These are phyloP conservation scores for Limulus polyphemus DNA, from an alignment of 2,888 invertebrate genomes.

Conservation along the genomic window DNA sequence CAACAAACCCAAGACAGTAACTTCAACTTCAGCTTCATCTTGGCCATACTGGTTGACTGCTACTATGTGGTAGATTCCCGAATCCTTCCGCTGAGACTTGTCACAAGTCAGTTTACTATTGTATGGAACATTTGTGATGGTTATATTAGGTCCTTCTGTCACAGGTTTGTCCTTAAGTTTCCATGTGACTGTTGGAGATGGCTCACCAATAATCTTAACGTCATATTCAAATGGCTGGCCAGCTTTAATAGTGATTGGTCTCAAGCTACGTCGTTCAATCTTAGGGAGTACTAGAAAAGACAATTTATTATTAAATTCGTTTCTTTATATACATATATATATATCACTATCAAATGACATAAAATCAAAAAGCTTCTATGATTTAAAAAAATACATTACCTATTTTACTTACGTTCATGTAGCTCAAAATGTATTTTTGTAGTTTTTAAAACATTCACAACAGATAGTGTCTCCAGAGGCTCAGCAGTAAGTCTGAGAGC, in stretches of 20 bases:
- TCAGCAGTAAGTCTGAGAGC: too few species aligned
- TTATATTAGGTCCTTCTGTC: slow-evolving; percentile 15
- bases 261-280: slow-evolving; percentile 50
- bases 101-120: slow-evolving; percentile 75
- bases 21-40: slow-evolving; percentile 76
- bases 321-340: slow-evolving; percentile 4
- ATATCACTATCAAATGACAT: neutral
- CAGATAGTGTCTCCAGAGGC: too few species aligned
- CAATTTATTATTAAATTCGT: neutral
- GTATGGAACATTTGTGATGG: slow-evolving; percentile 60
- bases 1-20: slow-evolving; percentile 34
- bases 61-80: slow-evolving; percentile 74
- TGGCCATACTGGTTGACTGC: slow-evolving; percentile 76
- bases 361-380: too few species aligned
- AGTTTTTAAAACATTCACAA: too few species aligned
- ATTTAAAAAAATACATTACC: too few species aligned
- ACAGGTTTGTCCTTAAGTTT: slow-evolving; percentile 60
- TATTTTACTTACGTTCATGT: slow-evolving; percentile 46
- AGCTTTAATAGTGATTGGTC: slow-evolving; percentile 79
- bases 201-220: slow-evolving; percentile 88
- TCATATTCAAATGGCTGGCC: slow-evolving; percentile 86
- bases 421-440: too few species aligned
- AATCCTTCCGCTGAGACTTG: slow-evolving; percentile 72
- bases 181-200: slow-evolving; percentile 87
- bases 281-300: slow-evolving; percentile 54